Evolutionary conservation across 2,888 invertebrate species (phyloP).

Genomic region (Dryococelus australis): DNA sequence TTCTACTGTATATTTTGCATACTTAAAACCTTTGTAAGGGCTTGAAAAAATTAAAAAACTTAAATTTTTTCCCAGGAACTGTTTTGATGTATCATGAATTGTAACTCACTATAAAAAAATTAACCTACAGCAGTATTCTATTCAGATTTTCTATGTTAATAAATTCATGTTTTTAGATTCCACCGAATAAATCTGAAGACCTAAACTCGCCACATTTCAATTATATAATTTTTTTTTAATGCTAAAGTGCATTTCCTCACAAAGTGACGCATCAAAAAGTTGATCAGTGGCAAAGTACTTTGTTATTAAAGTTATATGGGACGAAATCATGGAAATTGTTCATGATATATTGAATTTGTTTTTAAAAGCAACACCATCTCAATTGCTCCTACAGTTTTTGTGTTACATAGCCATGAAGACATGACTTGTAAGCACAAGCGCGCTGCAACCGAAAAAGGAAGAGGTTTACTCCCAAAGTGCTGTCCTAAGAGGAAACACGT

Average conservation of each 20-base stretch:
- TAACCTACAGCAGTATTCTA: too few species aligned
- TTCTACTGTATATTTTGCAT: too few species aligned
- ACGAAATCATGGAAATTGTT: not conserved
- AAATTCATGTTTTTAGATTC: too few species aligned
- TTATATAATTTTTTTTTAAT: too few species aligned
- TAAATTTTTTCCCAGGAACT: too few species aligned
- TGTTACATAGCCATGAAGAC: not conserved
- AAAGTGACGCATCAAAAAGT: not conserved
- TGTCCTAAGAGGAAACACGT: not conserved
- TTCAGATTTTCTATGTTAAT: too few species aligned
- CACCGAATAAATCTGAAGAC: too few species aligned
- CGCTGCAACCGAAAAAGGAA: not conserved
- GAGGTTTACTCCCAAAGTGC: not conserved
- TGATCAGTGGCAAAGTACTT: not conserved
- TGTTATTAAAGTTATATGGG: not conserved
- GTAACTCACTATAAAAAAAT: too few species aligned
- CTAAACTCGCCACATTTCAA: too few species aligned
- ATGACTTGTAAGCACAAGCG: not conserved
- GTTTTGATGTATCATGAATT: too few species aligned
- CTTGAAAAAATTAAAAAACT: too few species aligned
- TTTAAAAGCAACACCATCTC: not conserved
- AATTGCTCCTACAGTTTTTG: not conserved
- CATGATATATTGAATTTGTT: not conserved
- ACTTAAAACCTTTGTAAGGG: too few species aligned
- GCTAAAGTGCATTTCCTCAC: not conserved